These are phyloP conservation scores for Palythoa heliodiscus DNA, from an alignment of 92 coral and sea anemone species.

Conservation along the genomic window DNA sequence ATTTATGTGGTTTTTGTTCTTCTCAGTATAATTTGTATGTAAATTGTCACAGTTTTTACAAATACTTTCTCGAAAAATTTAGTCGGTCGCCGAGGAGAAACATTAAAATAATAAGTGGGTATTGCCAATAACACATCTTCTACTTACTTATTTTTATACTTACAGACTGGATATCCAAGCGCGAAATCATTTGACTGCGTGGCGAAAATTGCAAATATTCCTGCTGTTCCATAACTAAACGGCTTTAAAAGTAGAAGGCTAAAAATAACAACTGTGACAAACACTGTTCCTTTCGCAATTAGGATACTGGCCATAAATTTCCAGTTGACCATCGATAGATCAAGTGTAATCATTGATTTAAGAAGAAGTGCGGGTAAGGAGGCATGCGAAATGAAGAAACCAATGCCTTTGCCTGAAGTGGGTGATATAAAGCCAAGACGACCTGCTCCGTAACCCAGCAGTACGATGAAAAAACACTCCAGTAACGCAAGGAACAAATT, in stretches of 20 bases:
- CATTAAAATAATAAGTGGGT: too few relatives aligned
- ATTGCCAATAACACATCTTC: too few relatives aligned
- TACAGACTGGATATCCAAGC: constrained; percentile 83
- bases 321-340: constrained; percentile 83
- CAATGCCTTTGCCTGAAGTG: constrained; percentile 84
- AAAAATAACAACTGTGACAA: constrained; percentile 64
- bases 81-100: too few relatives aligned
- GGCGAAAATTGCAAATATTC: constrained; percentile 79
- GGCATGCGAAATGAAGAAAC: constrained; percentile 68
- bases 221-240: constrained; percentile 84
- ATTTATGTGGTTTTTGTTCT: too few relatives aligned
- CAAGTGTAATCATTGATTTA: constrained; percentile 76
- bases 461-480: constrained; percentile 75
- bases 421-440: constrained; percentile 81
- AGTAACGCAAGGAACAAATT: constrained; percentile 82
- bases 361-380: constrained; percentile 84
- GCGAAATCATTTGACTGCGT: constrained; percentile 93
- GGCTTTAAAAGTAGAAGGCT: constrained; percentile 68
- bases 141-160: constrained; percentile 33
- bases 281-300: constrained; percentile 78
- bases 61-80: too few relatives aligned
- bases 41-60: too few relatives aligned
- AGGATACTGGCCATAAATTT: constrained; percentile 73
- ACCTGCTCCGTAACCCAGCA: constrained; percentile 85
- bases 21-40: too few relatives aligned